phyloP scores from a whole-genome alignment of 2,113 vertebrate genomes.

The Lynx canadensis region DNA sequence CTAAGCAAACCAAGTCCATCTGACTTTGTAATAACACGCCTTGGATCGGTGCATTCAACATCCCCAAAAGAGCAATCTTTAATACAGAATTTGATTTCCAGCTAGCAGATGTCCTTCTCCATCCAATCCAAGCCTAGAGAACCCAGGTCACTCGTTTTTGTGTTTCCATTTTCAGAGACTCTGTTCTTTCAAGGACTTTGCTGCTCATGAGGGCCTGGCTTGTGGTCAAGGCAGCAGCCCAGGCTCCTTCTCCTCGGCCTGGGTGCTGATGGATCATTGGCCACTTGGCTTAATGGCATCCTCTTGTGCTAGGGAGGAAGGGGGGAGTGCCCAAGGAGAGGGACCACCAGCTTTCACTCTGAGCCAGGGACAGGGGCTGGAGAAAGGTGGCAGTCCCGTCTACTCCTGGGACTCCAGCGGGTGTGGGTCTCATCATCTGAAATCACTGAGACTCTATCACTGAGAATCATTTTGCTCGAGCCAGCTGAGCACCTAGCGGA shows the following conservation, averaged over 20 bases:
- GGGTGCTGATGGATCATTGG: not conserved
- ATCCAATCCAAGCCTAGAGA: not conserved
- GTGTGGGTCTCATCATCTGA: too few relatives aligned
- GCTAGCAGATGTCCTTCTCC: constrained; percentile 49
- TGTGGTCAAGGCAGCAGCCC: not conserved
- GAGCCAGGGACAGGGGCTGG: rapidly evolving
- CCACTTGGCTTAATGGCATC: not conserved
- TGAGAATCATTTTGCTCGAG: not conserved
- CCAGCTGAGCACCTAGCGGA: not conserved
- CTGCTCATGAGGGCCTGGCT: not conserved
- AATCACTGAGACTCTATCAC: not conserved
- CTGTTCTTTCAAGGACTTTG: not conserved
- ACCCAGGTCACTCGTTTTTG: not conserved
- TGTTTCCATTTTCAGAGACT: not conserved
- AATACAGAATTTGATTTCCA: not conserved
- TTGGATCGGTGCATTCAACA: not conserved
- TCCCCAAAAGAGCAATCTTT: not conserved
- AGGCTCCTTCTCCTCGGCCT: rapidly evolving
- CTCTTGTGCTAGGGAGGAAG: not conserved
- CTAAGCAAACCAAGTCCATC: not conserved
- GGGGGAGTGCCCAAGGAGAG: too few relatives aligned
- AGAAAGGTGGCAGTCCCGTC: not conserved
- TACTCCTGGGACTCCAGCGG: too few relatives aligned
- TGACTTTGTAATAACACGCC: rapidly evolving
- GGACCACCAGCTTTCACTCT: not conserved